These are phyloP conservation scores for Acleris laterana DNA, from an alignment of 2,888 invertebrate genomes.

Conservation along the genomic window DNA sequence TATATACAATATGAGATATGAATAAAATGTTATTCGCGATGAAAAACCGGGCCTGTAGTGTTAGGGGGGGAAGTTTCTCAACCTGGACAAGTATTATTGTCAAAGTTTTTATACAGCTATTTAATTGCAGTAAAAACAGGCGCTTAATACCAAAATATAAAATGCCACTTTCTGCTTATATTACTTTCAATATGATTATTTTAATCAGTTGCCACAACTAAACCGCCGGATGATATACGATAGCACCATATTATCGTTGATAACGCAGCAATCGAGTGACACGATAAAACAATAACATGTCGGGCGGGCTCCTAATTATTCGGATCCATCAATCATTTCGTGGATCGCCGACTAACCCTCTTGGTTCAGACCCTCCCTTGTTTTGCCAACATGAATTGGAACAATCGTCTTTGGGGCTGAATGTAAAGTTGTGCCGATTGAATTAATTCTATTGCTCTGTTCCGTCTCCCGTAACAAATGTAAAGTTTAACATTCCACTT, in stretches of 20 bases:
- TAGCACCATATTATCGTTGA: slow-evolving; percentile 23
- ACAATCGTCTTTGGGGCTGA: slow-evolving; percentile 74
- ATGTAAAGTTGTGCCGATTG: slow-evolving; percentile 77
- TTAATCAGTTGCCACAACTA: slow-evolving; percentile 12
- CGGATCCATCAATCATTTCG: slow-evolving; percentile 62
- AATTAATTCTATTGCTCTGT: slow-evolving; percentile 81
- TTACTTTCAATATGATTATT: background rate
- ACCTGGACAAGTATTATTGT: no score
- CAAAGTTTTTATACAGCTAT: no score
- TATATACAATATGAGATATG: no score
- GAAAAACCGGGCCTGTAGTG: no score
- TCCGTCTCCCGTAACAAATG: slow-evolving; percentile 71
- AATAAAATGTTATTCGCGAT: no score
- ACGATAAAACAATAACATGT: slow-evolving; percentile 37
- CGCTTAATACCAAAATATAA: background rate
- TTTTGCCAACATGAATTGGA: slow-evolving; percentile 67
- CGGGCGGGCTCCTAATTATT: slow-evolving; percentile 43
- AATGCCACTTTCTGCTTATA: background rate
- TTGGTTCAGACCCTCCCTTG: slow-evolving; percentile 64
- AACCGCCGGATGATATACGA: slow-evolving; percentile 23
- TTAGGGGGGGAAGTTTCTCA: no score
- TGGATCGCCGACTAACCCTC: slow-evolving; percentile 64
- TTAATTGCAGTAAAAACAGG: no score
- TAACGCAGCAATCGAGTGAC: slow-evolving; percentile 25
- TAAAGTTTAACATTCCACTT: slow-evolving; percentile 70